Evolutionary conservation across 2,888 invertebrate genomes (phyloP).

Genomic region (Drosophila nr. perissopoda): DNA sequence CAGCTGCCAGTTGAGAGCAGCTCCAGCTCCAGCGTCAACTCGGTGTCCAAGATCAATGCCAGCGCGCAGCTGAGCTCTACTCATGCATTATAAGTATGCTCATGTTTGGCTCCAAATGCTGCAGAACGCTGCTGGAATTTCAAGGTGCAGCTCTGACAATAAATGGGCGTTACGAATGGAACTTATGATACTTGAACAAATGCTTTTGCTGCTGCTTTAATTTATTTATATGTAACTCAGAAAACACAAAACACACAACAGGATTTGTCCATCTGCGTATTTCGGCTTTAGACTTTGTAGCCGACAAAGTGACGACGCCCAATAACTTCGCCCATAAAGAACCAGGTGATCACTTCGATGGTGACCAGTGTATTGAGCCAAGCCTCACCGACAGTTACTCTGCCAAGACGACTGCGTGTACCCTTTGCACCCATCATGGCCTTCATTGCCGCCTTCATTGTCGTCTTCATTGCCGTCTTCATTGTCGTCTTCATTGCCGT

Average conservation of each 20-base stretch:
- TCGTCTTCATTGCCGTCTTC: too few relatives aligned
- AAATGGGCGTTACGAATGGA: slow-evolving; percentile 31
- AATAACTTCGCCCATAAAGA: slow-evolving; percentile 70
- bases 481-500: slow-evolving; percentile 3
- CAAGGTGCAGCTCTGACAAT: slow-evolving; percentile 41
- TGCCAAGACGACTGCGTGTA: slow-evolving; percentile 21
- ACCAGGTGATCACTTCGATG: slow-evolving; percentile 66
- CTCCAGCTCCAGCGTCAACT: slow-evolving; percentile 8
- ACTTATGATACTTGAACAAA: slow-evolving; percentile 40
- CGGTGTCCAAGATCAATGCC: slow-evolving; percentile 75
- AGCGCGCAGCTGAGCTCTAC: slow-evolving; percentile 32
- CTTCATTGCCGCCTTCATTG: neutral
- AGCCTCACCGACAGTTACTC: slow-evolving; percentile 47
- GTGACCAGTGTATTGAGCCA: slow-evolving; percentile 66
- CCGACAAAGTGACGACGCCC: slow-evolving; percentile 70
- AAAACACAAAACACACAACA: neutral
- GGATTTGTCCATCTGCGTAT: slow-evolving; percentile 13
- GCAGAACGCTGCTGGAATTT: slow-evolving; percentile 56
- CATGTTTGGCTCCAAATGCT: slow-evolving; percentile 43
- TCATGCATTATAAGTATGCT: slow-evolving; percentile 46
- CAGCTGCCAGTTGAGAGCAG: slow-evolving; percentile 17
- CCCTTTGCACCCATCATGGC: slow-evolving; percentile 43
- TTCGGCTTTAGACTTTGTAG: slow-evolving; percentile 61
- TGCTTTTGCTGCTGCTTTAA: slow-evolving; percentile 36
- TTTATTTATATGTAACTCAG: slow-evolving; percentile 3